Evolutionary conservation across 2,797 vertebrate species (phyloP), one percentile per base, ranked within the genome.

Genomic region (Cottoperca gobio): DNA sequence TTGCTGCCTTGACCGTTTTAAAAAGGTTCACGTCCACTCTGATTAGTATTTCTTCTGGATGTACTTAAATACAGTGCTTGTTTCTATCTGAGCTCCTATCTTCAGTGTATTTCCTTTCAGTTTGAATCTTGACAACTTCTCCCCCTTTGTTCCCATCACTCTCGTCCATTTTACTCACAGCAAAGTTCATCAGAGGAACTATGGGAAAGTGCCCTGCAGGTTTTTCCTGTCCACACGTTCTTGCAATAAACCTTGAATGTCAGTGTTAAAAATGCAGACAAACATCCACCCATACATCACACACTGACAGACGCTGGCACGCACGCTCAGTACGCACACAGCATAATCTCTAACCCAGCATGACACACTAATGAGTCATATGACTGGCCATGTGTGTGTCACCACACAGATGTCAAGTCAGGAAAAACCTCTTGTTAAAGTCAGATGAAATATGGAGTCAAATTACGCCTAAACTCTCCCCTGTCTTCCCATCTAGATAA

Each of bases 221-320:
- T 69, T 75, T 33, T 91, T 90, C 78, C 91, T 84, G 90, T 89
- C 86, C 53, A 0, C 80, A 54, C 49, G n/a, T 65, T 78, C 73
- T 57, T 39, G 45, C 79, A 79, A 42, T 73, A 82, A 89, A 79
- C 68, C 77, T 69, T 6, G 55, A 60, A 37, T 60, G 80, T 72
- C 72, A 53, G 76, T 33, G 79, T 55, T 60, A 53, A 78, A 83
- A 81, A 71, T 71, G 77, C 35, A 11, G 61, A 86, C 64, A 68
- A 73, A 79, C 78, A 66, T 58, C 50, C 73, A 59, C n/a, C 23
- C 58, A n/a, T 53, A 49, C 64, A 68, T 73, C 76, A 60, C 77
- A 69, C 49, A 8, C 54, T 23, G 53, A 73, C 81, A 78, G 45
- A 53, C 48, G 16, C 55, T n/a, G 33, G 54, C 66, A 63, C 37